Conservation (phyloP, 2,888 invertebrate genomes). For the Eutolmus rufibarbis region DNA sequence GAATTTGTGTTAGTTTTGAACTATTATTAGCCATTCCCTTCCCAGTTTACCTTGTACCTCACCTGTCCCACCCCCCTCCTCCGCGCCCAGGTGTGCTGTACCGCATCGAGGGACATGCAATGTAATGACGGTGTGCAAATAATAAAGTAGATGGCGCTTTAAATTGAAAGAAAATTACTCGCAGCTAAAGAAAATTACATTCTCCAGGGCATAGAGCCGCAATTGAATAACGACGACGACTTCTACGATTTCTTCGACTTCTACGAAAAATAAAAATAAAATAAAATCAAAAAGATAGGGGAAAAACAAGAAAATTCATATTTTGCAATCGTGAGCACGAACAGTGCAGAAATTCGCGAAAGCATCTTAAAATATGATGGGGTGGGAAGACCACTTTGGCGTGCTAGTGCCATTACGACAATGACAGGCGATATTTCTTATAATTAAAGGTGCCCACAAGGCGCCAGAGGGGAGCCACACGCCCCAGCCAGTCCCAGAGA, state of each 20-base stretch:
- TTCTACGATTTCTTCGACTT: background rate
- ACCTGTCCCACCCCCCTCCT: background rate
- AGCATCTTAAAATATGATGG: slow-evolving; percentile 3
- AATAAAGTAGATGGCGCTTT: slow-evolving; percentile 35
- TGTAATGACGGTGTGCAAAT: slow-evolving; percentile 27
- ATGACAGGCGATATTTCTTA: slow-evolving; percentile 12
- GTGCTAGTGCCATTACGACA: background rate
- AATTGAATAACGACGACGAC: slow-evolving; percentile 15
- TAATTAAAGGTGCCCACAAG: slow-evolving; percentile 6
- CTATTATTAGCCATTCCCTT: slow-evolving; percentile 9
- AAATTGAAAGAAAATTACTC: slow-evolving; percentile 33
- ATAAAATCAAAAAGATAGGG: background rate
- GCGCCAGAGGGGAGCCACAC: background rate
- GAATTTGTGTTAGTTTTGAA: background rate
- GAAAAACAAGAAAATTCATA: background rate
- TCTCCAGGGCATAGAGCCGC: background rate
- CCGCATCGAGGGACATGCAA: background rate
- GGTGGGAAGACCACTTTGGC: slow-evolving; percentile 19
- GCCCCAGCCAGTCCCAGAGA: background rate
- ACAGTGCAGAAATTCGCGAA: background rate
- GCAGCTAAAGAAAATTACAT: slow-evolving; percentile 30
- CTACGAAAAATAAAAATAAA: background rate
- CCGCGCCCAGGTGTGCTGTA: background rate
- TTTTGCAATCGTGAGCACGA: background rate
- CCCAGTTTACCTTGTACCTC: background rate